Evolutionary conservation across 2,113 vertebrate species (phyloP), one percentile per base, ranked within the genome.

Genomic region (Ophiodon elongatus): DNA sequence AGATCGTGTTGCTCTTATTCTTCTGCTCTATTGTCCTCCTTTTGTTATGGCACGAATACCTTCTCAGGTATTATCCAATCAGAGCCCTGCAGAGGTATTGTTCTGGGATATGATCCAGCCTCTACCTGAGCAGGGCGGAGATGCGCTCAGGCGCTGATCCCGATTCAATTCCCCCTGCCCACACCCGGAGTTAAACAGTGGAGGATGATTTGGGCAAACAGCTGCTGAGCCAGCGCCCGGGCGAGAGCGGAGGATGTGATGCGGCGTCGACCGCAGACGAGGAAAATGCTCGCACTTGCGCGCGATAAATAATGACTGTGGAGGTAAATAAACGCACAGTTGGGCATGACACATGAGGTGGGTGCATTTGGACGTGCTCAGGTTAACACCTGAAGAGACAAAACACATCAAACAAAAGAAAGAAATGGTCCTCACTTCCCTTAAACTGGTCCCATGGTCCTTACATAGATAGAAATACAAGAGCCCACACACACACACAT

Each of bases 131-230:
- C 25, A 52, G 76, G 76, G 81, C 2, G 23, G 79, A 67, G 85
- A 82, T 56, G 79, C 35, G 25, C 74, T 83, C 4, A 19, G 45
- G 68, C 33, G 8, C 54, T 35, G 77, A 82, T 80, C 45, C 83
- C 17, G 8, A 35, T 52, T 80, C 70, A 79, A 1, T 52, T 83
- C 1, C 6, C 25, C 6, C 52, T 4, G 82, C 79, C 86, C 88
- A 86, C 92, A 67, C 84, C 86, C 83, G 67, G 68, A 72, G 56
- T 77, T 79, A 52, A 43, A 54, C 82, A 68, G 66, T 57, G 52
- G 80, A 56, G 74, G 66, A 76, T 64, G 72, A 85, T 21, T 11
- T 9, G 52, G 21, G 70, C 73, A 86, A 87, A 91, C 70, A 73
- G 71, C 73, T 7, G 62, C 77, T 69, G 43, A 83, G 72, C 76